A percentile compares a stretch with the other conserved stretches of the same genome.
Conservation (phyloP, 2,113 vertebrate species). For the Empidonax alnorum region DNA sequence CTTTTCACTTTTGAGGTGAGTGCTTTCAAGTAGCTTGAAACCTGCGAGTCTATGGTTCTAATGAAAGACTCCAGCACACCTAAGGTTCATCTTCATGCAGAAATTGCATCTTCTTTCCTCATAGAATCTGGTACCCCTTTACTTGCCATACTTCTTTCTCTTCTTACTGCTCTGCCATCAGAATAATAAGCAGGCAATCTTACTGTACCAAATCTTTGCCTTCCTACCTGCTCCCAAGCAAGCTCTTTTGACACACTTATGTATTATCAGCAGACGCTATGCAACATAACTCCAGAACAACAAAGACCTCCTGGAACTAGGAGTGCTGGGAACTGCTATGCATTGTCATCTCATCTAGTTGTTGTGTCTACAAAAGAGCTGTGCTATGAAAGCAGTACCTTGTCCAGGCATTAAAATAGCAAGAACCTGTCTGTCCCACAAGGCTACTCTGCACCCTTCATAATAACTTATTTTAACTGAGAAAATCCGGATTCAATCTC, state of each 20-base stretch:
- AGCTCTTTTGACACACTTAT: not conserved
- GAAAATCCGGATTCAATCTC: not conserved
- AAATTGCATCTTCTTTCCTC: not conserved
- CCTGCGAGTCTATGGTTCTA: not conserved
- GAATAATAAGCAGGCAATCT: not conserved
- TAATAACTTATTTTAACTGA: not conserved
- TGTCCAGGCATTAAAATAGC: not conserved
- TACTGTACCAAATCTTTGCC: not conserved
- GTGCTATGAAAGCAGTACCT: not conserved
- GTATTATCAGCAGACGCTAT: not conserved
- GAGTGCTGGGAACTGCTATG: too few relatives aligned
- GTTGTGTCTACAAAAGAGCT: not conserved
- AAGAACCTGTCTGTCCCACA: not conserved
- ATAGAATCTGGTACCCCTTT: not conserved
- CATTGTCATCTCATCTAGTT: not conserved
- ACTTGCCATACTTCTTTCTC: not conserved
- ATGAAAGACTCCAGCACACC: not conserved
- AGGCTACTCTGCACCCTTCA: not conserved
- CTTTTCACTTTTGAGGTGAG: not conserved
- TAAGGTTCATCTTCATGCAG: not conserved
- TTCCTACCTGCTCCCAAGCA: not conserved
- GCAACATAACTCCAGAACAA: not conserved
- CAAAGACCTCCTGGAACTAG: not conserved
- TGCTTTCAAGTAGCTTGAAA: not conserved
- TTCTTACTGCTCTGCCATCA: not conserved